Evolutionary conservation across 1,140 invertebrate genomes (phyloP), one percentile per base, ranked within the genome.

Genomic region (Tachypleus tridentatus): DNA sequence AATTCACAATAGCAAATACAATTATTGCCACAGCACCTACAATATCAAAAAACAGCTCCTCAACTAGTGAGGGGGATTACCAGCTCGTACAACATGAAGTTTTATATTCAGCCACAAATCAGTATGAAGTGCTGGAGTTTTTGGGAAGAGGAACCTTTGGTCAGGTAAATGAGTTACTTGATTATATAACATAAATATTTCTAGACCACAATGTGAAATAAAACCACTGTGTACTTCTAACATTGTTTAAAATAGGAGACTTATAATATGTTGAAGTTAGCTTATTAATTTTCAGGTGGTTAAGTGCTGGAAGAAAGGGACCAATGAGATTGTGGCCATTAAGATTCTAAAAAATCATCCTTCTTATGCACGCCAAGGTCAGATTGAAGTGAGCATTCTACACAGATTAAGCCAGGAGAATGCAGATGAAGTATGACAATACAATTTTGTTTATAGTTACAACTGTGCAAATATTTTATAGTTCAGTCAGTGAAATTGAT

Each of bases 231-330:
- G 29, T 29, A 29, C 29, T 29, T 29, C 29, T 29, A 29, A 29
- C 29, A 29, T 29, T 29, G 29, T 29, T 29, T 2, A 29, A 29
- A 29, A 29, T 29, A 29, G 29, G 29, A 29, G 29, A 29, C 29
- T 29, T 29, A 29, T 29, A 29, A 29, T 1, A 29, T 29, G 29
- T 29, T 54, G 5, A 54, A 50, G 9, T 29, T 57, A 29, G 9
- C 49, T 5, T 49, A 9, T 3, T 54, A 50, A 50, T 47, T 64
- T 72, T 49, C 68, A 84, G 84, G 95, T 99, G 72, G 96, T 98
- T 72, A 99, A 99, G 82, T 98, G 97, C 79, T 99, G 97, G 97
- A 99, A 99, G 79, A 97, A 98, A 78, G 96, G 96, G 77, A 99
- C 96, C 67, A 99, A 96, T 78, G 96, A 99, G 80, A 98, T 99